Base-by-base conservation (phyloP, 1,140 invertebrate genomes). In the Caenorhabditis remanei region DNA sequence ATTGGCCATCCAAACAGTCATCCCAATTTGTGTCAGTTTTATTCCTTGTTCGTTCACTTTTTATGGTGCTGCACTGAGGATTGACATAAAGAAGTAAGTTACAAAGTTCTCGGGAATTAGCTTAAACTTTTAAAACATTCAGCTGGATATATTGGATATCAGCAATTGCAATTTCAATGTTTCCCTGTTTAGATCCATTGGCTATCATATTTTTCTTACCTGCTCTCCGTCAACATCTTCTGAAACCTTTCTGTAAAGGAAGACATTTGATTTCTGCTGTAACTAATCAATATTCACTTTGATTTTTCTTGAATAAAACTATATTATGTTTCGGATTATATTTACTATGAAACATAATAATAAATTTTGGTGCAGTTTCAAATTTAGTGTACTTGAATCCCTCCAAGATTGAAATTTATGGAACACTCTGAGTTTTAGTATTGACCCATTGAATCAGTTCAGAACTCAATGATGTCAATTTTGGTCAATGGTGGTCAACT, bases 1-100 rank as follows among this genome's bases (percentile, higher is more conserved):
- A 41, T n/a, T 71, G 16, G 41, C 65, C 65, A 71, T 71, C 65
- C 65, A 71, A 8, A 71, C 65, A 71, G 46, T 71, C 65, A 71
- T 71, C 19, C 65, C 65, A 43, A 71, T 71, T 71, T 71, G 65
- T 16, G 65, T 71, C 40, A 71, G 65, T 16, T 71, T 71, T 16
- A 71, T 71, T 40, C 65, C 65, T 1, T 71, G 65, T 16, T 71
- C 65, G 2, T 19, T 71, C 0, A 71, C 40, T 19, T 71, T 71
- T 8, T 71, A 71, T 46, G 65, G 65, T 46, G 65, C 65, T 0
- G 65, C 65, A 16, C 24, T 71, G 40, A 71, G 41, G 16, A 43
- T 43, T 9, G 65, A 46, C 14, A 43, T 71, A 19, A 71, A 43
- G 65, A 71, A 71, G 56, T 61, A 8, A 53, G 50, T 32, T 32